phyloP scores from a whole-genome alignment of 2,888 invertebrate species.

The Cistogaster globosa region DNA sequence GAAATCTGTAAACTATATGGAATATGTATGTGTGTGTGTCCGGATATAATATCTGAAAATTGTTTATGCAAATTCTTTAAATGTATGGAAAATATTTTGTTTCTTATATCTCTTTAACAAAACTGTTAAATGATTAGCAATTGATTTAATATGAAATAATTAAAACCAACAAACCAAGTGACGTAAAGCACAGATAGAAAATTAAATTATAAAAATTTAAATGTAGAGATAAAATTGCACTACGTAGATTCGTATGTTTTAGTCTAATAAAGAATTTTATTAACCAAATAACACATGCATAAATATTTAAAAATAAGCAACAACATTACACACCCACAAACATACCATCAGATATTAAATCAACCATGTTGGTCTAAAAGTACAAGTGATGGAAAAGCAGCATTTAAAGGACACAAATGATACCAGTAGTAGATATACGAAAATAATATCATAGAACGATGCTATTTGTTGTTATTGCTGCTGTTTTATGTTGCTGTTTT shows the following conservation, averaged over 20 bases:
- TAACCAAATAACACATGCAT: constrained; percentile 10
- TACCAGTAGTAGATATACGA: not conserved
- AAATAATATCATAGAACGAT: constrained; percentile 21
- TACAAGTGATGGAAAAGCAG: constrained; percentile 30
- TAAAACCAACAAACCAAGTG: too few species aligned
- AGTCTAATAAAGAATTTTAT: constrained; percentile 32
- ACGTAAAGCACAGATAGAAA: too few species aligned
- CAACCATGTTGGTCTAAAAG: constrained; percentile 50
- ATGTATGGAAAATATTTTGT: too few species aligned
- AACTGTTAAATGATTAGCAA: too few species aligned
- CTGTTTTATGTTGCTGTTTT: not conserved
- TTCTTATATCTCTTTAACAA: too few species aligned
- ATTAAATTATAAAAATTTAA: not conserved
- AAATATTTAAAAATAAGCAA: not conserved
- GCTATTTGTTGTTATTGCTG: constrained; percentile 19
- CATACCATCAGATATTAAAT: constrained; percentile 58
- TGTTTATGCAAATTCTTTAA: too few species aligned
- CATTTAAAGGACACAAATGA: not conserved
- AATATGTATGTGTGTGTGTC: too few species aligned
- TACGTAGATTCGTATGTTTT: not conserved
- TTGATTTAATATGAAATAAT: too few species aligned
- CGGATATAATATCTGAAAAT: too few species aligned
- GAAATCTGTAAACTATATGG: too few species aligned
- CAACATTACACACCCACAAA: not conserved
- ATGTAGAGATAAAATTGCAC: not conserved